Evolutionary conservation across 2,888 invertebrate species (phyloP), one percentile per base, ranked within the genome.

Genomic region (Caradrina clavipalpis): DNA sequence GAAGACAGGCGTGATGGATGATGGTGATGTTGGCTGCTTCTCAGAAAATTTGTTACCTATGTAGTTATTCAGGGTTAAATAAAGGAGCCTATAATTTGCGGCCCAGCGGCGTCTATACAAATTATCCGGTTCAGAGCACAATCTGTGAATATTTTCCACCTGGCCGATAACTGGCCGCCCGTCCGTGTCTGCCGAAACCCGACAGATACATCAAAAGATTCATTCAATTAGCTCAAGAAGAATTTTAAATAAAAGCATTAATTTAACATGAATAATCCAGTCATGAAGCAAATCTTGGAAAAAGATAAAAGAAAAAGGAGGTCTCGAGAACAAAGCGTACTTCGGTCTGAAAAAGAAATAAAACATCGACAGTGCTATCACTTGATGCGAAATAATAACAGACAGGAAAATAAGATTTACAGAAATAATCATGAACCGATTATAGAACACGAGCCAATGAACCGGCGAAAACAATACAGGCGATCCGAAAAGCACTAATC

Each of bases 151-250:
- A 85, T 86, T 83, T 88, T 90, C 85, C 86, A 81, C 77, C 78
- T 85, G 83, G 77, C 66, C 69, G 82, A 81, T 60, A 66, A 63
- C 73, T 76, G 74, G 77, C 70, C 76, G 45, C 17, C 17, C 45
- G 45, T 45, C 17, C 45, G 45, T 15, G 17, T 45, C 45, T 74
- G 77, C 70, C 75, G 26, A 69, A 64, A 69, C 77, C 78, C 67
- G 17, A 68, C 68, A n/a, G n/a, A n/a, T n/a, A 80, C 82, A 86
- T 90, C 87, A 90, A 89, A 89, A 85, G 77, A 77, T 80, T 66
- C 76, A 64, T 82, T 82, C 66, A 80, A 81, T 81, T 83, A 78
- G 69, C 78, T 75, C 55, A 79, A 81, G 60, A 72, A 68, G 58
- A 49, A 64, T 65, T 65, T 39, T n/a, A 53, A 51, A 66, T n/a